These are phyloP conservation scores for Sigmodon hispidus DNA, from an alignment of 2,113 vertebrate genomes.

Conservation along the genomic window DNA sequence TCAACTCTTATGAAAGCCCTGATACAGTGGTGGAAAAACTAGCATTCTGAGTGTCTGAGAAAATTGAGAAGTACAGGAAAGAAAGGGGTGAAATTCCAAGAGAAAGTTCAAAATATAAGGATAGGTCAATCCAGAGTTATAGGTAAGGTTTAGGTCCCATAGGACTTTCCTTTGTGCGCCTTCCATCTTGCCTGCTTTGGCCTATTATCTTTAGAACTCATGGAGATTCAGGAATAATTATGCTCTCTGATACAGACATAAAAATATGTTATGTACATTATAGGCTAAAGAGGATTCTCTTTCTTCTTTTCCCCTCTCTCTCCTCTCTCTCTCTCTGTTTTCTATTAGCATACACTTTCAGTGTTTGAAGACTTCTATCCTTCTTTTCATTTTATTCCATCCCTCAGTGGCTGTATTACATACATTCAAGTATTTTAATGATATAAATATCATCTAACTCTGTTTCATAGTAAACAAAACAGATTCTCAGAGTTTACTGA, in stretches of 20 bases:
- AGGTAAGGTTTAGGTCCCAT: not conserved
- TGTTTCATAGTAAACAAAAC: not conserved
- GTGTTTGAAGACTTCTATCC: not conserved
- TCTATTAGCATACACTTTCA: not conserved
- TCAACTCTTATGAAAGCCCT: not conserved
- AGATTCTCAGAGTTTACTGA: not conserved
- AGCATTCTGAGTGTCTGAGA: not conserved
- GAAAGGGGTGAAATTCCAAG: not conserved
- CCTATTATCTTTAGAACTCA: not conserved
- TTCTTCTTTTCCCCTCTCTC: accelerated
- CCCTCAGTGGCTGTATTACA: not conserved
- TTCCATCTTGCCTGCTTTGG: not conserved
- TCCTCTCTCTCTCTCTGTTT: not conserved
- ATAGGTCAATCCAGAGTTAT: not conserved
- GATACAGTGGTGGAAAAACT: not conserved
- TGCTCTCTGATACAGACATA: not conserved
- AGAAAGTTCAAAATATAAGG: not conserved
- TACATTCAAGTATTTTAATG: not conserved
- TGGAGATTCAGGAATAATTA: not conserved
- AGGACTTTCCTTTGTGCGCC: accelerated
- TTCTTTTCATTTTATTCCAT: not conserved
- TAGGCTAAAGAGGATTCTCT: not conserved
- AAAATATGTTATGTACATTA: not conserved
- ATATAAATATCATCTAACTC: not conserved
- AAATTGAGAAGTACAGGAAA: not conserved